Evolutionary conservation across 2,888 invertebrate genomes (phyloP).

Genomic region (Meghimatium bilineatum): DNA sequence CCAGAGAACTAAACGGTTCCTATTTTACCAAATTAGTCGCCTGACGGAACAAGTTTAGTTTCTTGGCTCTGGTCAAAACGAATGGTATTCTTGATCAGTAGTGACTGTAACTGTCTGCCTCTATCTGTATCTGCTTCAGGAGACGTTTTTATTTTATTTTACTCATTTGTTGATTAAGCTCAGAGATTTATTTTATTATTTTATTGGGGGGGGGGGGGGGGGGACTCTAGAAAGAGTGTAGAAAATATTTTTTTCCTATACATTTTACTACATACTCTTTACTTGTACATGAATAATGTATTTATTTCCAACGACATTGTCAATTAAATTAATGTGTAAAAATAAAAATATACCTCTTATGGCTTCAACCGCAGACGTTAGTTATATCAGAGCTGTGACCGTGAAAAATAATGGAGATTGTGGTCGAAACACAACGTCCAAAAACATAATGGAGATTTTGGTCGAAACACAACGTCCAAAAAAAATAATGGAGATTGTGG

Average conservation of each 20-base stretch:
- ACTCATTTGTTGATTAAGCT: conserved; percentile 27
- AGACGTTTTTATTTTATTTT: conserved; percentile 29
- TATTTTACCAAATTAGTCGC: conserved; percentile 31
- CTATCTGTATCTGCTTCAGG: conserved; percentile 16
- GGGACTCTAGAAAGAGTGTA: background rate
- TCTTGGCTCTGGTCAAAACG: conserved; percentile 16
- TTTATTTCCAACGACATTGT: conserved; percentile 3
- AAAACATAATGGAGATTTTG: too few relatives aligned
- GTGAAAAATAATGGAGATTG: too few relatives aligned
- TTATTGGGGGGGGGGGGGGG: too few relatives aligned
- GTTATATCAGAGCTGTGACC: too few relatives aligned
- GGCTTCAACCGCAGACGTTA: too few relatives aligned
- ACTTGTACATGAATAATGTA: background rate
- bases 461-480: too few relatives aligned
- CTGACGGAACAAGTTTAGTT: conserved; percentile 24
- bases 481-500: too few relatives aligned
- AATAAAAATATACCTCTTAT: too few relatives aligned
- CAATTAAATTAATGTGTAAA: too few relatives aligned
- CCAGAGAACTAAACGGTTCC: conserved; percentile 36
- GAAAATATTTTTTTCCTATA: conserved; percentile 29
- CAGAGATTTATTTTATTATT: background rate
- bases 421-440: too few relatives aligned
- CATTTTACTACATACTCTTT: conserved; percentile 15
- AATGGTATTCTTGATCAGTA: conserved; percentile 33
- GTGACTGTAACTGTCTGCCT: conserved; percentile 39